Evolutionary conservation across 2,888 invertebrate species (phyloP), one percentile per base, ranked within the genome.

Genomic region (Andrena bicolor): DNA sequence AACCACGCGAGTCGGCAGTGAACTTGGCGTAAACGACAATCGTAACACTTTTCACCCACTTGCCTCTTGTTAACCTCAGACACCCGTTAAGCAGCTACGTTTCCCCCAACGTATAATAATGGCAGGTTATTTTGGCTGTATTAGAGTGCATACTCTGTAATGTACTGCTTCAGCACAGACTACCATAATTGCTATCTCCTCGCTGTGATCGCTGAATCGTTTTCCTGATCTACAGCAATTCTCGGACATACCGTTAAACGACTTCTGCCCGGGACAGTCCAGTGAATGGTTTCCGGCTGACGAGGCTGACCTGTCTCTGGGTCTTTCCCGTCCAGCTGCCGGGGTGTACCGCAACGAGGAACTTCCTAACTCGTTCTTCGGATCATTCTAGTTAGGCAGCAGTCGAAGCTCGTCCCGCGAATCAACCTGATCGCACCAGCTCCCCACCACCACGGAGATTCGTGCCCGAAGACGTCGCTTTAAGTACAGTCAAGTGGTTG

Each of bases 271-370:
- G 63, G 74, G 81, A 85, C 85, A 88, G 88, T 75, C 74, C 80
- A 41, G 71, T 77, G 86, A 88, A 86, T 81, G 80, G 84, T 81
- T 88, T 86, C 85, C 83, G 77, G 84, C 82, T 86, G 87, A 88
- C 86, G 79, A 80, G 48, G 78, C 76, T 70, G 23, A 73, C 72
- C 66, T 20, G 76, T 70, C 64, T 64, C 28, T 35, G 64, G 13
- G 28, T 48, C n/a, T 51, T 78, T 77, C 66, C 58, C 49, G 48
- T 8, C 28, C 73, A 61, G 74, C 64, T 69, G 71, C 71, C 77
- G 53, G 16, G 56, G 68, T 49, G 64, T 60, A 23, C 76, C 68
- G 49, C 83, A 72, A 63, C 64, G 69, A 48, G 56, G 60, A 87
- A 87, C 77, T 83, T 81, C 70, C 74, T 70, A 85, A 87, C 78